Evolutionary conservation across 2,113 vertebrate species (phyloP), one percentile per base, ranked within the genome.

Genomic region (Python bivittatus): DNA sequence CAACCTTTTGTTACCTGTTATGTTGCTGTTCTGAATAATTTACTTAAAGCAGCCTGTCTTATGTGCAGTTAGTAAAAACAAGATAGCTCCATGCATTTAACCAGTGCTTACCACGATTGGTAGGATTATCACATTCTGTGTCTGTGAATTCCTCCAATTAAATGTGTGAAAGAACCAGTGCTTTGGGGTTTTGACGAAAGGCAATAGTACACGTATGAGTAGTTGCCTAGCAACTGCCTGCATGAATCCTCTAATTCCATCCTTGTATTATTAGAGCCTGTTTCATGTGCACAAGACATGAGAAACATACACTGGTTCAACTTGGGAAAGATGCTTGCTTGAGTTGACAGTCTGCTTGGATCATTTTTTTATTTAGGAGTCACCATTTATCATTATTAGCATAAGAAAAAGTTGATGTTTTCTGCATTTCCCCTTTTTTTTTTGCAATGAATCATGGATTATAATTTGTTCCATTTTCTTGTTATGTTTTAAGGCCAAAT

Each of bases 181-280:
- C 91, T 91, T 91, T 89, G 79, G 88, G 56, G 79, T 89, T 89
- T 85, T 89, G 88, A 89, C 1, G 58, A 88, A 92, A 92, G 84
- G 88, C 57, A 64, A 42, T 84, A 88, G 87, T 85, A 84, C n/a
- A 89, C 88, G 48, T 52, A 84, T 84, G 91, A 38, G n/a, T 89
- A 83, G 91, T 92, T 89, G 91, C 91, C 79, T 92, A 84, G 91
- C 88, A 92, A 92, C 91, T 89, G 48, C 57, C 91, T 92, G 79
- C 88, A 84, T 92, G 91, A 85, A 85, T 64, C 90, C 84, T 91
- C 58, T 85, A 64, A 89, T 92, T 89, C 79, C 23, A 84, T 68
- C 79, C 87, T 89, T 89, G 86, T 92, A 68, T 58, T 38, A 83
- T 92, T 88, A 88, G 33, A 79, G 57, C 33, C 52, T 84, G 48